Conservation (phyloP, 1,140 invertebrate species). For the Vollenhovia emeryi region DNA sequence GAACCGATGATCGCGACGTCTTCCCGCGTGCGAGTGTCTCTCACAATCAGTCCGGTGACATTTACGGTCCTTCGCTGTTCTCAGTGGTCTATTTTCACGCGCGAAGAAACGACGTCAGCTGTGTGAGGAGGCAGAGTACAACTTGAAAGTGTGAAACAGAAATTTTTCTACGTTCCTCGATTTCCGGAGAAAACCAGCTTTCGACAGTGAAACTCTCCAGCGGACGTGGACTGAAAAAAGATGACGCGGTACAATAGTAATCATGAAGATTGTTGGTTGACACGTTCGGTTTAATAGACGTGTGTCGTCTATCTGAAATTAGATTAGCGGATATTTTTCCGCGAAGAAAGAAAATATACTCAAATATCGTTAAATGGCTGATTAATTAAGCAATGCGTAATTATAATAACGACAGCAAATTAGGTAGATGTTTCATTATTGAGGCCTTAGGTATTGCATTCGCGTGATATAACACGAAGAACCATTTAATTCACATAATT, state of each 20-base stretch:
- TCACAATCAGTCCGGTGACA: neutral
- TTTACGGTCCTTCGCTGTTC: neutral
- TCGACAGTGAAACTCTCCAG: neutral
- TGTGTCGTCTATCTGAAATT: neutral
- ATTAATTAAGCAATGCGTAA: constrained; percentile 19
- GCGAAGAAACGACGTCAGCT: neutral
- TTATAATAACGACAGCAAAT: constrained; percentile 47
- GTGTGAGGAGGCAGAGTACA: neutral
- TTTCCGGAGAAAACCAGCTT: neutral
- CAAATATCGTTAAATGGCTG: neutral
- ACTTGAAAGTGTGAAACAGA: neutral
- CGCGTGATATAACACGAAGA: constrained; percentile 37
- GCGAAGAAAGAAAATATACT: neutral
- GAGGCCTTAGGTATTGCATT: neutral
- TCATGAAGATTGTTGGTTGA: neutral
- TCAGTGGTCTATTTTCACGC: neutral
- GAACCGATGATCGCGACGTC: constrained; percentile 7
- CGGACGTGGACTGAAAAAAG: neutral
- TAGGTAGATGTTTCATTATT: constrained; percentile 22
- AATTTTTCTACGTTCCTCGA: neutral
- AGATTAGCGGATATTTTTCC: neutral
- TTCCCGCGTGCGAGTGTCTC: neutral
- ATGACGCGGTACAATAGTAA: neutral
- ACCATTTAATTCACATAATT: constrained; percentile 43
- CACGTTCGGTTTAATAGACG: neutral